These are phyloP conservation scores for Notolepis coatsorum DNA, from an alignment of 2,797 vertebrate genomes.

Conservation along the genomic window DNA sequence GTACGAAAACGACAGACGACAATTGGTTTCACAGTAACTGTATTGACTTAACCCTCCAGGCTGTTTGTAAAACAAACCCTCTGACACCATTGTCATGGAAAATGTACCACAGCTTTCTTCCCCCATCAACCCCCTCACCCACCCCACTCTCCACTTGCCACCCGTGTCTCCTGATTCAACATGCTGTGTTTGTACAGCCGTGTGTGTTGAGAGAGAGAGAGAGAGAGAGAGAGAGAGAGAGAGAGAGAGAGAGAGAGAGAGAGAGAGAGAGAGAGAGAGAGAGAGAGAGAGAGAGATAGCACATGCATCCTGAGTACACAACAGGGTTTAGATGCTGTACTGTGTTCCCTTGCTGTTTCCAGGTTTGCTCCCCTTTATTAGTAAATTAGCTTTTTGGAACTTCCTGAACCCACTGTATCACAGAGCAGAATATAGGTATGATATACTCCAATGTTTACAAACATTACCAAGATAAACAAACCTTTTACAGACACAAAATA, in stretches of 20 bases:
- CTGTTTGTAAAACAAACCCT: slow-evolving; percentile 42
- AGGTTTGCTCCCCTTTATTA: slow-evolving; percentile 35
- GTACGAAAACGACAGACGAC: slow-evolving; percentile 42
- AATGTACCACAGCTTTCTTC: slow-evolving; percentile 63
- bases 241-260: slow-evolving; percentile 21
- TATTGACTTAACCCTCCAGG: slow-evolving; percentile 40
- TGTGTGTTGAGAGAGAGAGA: slow-evolving; percentile 37
- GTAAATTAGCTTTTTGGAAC: no score
- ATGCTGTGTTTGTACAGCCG: slow-evolving; percentile 79
- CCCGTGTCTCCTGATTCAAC: slow-evolving; percentile 69
- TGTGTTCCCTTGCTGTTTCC: slow-evolving; percentile 47
- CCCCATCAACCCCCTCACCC: slow-evolving; percentile 13
- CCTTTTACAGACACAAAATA: no score
- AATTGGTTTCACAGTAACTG: slow-evolving; percentile 21
- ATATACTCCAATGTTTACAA: no score
- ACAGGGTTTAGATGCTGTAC: slow-evolving; percentile 41
- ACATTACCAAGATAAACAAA: no score
- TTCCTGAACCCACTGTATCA: no score
- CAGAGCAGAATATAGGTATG: no score
- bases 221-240: slow-evolving; percentile 33
- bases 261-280: slow-evolving; percentile 26
- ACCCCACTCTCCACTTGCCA: slow-evolving; percentile 36
- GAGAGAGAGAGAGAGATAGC: slow-evolving; percentile 33
- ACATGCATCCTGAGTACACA: slow-evolving; percentile 39
- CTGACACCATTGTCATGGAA: slow-evolving; percentile 75